These are phyloP conservation scores for Volucella inflata DNA, from an alignment of 2,888 invertebrate species.

Conservation along the genomic window DNA sequence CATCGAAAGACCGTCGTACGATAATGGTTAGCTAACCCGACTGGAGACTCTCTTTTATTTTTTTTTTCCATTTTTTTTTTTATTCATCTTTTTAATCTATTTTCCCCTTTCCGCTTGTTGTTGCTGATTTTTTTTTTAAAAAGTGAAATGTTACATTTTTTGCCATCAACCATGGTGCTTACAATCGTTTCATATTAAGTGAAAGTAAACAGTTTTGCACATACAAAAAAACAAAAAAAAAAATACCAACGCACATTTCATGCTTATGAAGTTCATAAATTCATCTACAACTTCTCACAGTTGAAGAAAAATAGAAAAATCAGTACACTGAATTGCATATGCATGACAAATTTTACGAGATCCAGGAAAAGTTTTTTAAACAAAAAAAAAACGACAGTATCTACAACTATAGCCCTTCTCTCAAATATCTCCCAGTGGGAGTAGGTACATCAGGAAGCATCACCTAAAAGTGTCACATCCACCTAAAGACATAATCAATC, in stretches of 20 bases:
- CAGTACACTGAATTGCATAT: slow-evolving; percentile 44
- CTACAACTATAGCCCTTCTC: no score
- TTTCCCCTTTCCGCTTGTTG: slow-evolving; percentile 31
- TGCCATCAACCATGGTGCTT: slow-evolving; percentile 35
- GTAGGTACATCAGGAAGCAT: slow-evolving; percentile 38
- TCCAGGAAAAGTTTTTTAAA: slow-evolving; percentile 3
- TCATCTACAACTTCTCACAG: background rate
- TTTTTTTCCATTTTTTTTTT: slow-evolving; percentile 25
- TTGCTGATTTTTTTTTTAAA: slow-evolving; percentile 30
- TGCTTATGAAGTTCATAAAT: background rate
- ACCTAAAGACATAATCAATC: background rate
- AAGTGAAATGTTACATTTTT: slow-evolving; percentile 71
- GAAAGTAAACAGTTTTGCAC: slow-evolving; percentile 67
- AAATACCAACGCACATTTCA: no score
- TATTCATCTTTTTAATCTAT: slow-evolving; percentile 12
- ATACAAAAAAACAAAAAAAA: slow-evolving; percentile 36
- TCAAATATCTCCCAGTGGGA: background rate
- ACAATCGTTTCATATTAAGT: slow-evolving; percentile 63
- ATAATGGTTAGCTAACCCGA: slow-evolving; percentile 65
- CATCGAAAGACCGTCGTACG: slow-evolving; percentile 8
- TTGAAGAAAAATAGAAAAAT: slow-evolving; percentile 4
- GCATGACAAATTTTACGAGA: slow-evolving; percentile 56
- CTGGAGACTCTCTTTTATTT: slow-evolving; percentile 54
- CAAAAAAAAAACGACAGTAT: background rate
- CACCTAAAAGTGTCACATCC: slow-evolving; percentile 38